phyloP scores from a whole-genome alignment of 2,888 invertebrate genomes.

The Selenia dentaria region DNA sequence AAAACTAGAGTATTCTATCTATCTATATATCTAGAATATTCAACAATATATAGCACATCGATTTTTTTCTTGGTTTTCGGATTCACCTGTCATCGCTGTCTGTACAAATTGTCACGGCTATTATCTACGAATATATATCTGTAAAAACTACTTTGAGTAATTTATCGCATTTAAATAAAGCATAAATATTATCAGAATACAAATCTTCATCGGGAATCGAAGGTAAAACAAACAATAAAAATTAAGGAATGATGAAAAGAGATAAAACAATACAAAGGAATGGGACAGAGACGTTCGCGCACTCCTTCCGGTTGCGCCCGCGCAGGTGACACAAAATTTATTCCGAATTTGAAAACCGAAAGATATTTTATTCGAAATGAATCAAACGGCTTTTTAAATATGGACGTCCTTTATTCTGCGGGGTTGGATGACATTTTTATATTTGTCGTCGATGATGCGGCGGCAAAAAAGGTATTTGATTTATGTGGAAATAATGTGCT shows the following conservation, averaged over 20 bases:
- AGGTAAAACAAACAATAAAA: conserved; percentile 74
- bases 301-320: conserved; percentile 78
- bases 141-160: conserved; percentile 63
- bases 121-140: conserved; percentile 68
- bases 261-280: conserved; percentile 32
- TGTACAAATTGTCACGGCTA: conserved; percentile 66
- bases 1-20: no score
- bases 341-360: conserved; percentile 83
- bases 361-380: conserved; percentile 78
- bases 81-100: conserved; percentile 68
- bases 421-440: conserved; percentile 80
- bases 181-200: conserved; percentile 76
- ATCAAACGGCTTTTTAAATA: conserved; percentile 83
- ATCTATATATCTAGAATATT: no score
- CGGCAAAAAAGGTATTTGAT: conserved; percentile 71
- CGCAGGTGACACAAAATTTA: conserved; percentile 84
- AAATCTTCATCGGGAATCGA: conserved; percentile 64
- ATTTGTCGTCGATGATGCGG: conserved; percentile 75
- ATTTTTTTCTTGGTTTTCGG: conserved; percentile 5
- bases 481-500: conserved; percentile 76
- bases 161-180: conserved; percentile 79
- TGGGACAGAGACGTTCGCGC: conserved; percentile 40
- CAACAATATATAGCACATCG: no score
- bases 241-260: conserved; percentile 36
- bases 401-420: conserved; percentile 79